Evolutionary conservation across 1,140 invertebrate species (phyloP), one percentile per base, ranked within the genome.

Genomic region (Ceratina japonica): DNA sequence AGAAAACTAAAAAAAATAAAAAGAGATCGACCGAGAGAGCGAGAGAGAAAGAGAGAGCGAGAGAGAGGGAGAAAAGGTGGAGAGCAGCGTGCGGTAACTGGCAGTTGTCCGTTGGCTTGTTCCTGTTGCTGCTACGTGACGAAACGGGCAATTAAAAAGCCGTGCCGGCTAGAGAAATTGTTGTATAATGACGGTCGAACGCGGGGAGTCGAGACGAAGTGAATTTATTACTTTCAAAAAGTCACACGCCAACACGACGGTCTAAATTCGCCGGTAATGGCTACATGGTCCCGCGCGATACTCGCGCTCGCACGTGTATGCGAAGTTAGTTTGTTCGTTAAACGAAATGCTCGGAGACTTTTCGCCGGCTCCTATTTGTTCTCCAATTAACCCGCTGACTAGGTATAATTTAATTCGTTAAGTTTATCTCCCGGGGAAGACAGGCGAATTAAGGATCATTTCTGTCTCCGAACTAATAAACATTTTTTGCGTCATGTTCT

Each of bases 61-160:
- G 37, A 70, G 27, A 73, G 63, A 75, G 64, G 74, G 51, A 64
- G 66, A 59, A 64, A 58, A 20, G 10, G 37, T n/a, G 20, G n/a
- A 63, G 27, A 58, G 12, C 10, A 44, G 24, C 0, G 4, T 4
- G 20, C 16, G 44, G 44, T 76, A 63, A 79, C 69, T 63, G 69
- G n/a, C 37, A 69, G 49, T 68, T 59, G 69, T 49, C 24, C 10
- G 58, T 80, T 69, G 59, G 75, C 37, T 44, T 44, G 37, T 44
- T 44, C 82, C 51, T 27, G 64, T 59, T 58, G 70, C 37, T 64
- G 56, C 44, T 70, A 54, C 37, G 64, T 63, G 70, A 84, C 74
- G 56, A 73, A 73, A 69, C 65, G 27, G 54, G 69, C 82, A 84
- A 84, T 84, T 84, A 80, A 75, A 77, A 62, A 63, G 56, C 54